phyloP scores from a whole-genome alignment of 2,888 invertebrate species.

The Plagodis dolabraria region DNA sequence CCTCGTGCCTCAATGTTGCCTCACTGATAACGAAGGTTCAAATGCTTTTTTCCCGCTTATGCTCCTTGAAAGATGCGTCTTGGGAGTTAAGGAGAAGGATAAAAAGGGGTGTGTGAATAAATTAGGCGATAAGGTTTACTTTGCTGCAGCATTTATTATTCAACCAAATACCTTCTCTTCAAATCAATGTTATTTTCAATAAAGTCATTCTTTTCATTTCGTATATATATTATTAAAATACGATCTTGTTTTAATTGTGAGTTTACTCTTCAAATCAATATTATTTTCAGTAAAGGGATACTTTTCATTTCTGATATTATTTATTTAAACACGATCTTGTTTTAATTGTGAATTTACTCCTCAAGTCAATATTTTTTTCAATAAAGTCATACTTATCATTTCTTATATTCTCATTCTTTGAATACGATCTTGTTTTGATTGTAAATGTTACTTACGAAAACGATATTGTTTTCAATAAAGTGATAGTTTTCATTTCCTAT shows the following conservation, averaged over 20 bases:
- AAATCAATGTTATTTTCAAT: neutral
- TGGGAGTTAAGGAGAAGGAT: constrained; percentile 25
- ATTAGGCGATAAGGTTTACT: constrained; percentile 17
- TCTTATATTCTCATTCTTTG: no score
- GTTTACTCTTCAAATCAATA: neutral
- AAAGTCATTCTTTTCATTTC: no score
- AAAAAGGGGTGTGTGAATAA: constrained; percentile 28
- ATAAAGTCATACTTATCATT: no score
- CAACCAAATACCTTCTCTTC: neutral
- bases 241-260: no score
- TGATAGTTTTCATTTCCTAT: no score
- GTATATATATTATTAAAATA: no score
- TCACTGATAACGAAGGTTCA: constrained; percentile 16
- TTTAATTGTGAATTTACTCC: no score
- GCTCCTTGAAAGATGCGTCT: constrained; percentile 26
- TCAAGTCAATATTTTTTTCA: neutral
- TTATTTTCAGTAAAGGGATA: neutral
- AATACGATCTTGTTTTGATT: no score
- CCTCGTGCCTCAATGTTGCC: constrained; percentile 9
- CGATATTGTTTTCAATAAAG: no score
- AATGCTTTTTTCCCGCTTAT: constrained; percentile 11
- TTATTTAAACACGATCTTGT: no score
- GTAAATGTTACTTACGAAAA: no score
- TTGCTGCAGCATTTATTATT: neutral
- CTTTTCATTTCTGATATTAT: no score